A percentile compares a stretch with the other conserved stretches of the same genome.
Evolutionary conservation across 2,113 vertebrate species (phyloP).

Genomic region (Actinemys pallida): DNA sequence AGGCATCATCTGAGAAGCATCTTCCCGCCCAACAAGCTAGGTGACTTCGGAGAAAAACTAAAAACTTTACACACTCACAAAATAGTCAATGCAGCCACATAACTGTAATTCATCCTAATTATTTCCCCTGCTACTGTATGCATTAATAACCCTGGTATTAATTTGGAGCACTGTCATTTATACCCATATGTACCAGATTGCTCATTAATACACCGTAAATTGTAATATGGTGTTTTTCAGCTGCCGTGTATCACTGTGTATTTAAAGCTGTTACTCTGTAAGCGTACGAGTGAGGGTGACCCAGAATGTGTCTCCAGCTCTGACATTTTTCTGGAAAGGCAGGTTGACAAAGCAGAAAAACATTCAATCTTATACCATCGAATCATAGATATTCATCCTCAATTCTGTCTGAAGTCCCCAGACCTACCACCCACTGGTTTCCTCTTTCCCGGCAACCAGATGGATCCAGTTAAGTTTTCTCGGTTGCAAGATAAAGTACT

Average conservation of each 20-base stretch:
- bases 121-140: constrained; percentile 36
- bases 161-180: background rate
- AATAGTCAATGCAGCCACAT: background rate
- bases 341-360: background rate
- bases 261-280: background rate
- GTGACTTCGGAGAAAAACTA: rapidly evolving
- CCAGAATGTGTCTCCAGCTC: background rate
- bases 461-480: constrained; percentile 28
- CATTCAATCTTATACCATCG: rapidly evolving
- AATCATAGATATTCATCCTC: background rate
- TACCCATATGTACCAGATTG: constrained; percentile 59
- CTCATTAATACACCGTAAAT: constrained; percentile 38
- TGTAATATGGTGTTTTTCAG: constrained; percentile 3
- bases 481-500: constrained; percentile 34
- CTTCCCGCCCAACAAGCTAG: rapidly evolving
- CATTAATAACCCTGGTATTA: constrained; percentile 55
- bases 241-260: background rate
- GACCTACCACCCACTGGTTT: constrained; percentile 20
- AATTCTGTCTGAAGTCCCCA: background rate
- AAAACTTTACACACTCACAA: rapidly evolving
- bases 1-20: background rate
- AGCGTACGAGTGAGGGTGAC: rapidly evolving
- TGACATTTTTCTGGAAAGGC: rapidly evolving
- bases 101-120: constrained; percentile 44
- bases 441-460: constrained; percentile 16